A percentile compares a stretch with the other conserved stretches of the same genome.
These are phyloP conservation scores for Calypte anna DNA, from an alignment of 2,113 vertebrate genomes.

Conservation along the genomic window DNA sequence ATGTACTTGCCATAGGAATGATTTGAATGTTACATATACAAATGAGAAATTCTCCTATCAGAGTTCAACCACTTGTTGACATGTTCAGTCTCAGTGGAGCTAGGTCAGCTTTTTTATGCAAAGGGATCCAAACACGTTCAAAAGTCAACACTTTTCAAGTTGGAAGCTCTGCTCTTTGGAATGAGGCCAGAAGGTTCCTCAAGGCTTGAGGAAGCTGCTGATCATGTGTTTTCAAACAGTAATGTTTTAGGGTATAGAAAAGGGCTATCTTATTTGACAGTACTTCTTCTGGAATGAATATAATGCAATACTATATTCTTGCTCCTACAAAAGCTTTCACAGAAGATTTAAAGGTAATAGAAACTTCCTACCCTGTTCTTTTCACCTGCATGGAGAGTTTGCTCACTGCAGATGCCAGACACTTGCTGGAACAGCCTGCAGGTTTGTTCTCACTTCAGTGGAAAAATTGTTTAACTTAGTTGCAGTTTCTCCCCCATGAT, in stretches of 20 bases:
- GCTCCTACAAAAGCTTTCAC: background rate
- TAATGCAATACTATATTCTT: background rate
- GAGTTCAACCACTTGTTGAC: background rate
- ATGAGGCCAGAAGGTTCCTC: slow-evolving; percentile 13
- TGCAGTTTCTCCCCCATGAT: slow-evolving; percentile 7
- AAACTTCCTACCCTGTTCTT: background rate
- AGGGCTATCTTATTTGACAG: background rate
- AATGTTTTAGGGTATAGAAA: background rate
- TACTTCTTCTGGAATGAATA: background rate
- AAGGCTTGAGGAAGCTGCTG: background rate
- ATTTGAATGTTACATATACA: background rate
- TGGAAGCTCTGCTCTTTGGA: background rate
- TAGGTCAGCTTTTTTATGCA: background rate
- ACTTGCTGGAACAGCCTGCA: background rate
- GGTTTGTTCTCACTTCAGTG: background rate
- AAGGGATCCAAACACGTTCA: background rate
- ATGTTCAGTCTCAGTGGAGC: background rate
- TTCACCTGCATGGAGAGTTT: background rate
- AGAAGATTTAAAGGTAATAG: background rate
- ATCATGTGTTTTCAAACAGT: background rate
- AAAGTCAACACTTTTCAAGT: background rate
- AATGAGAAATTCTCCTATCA: background rate
- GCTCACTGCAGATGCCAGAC: background rate
- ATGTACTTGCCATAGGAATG: background rate
- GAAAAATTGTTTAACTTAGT: background rate